phyloP scores from a whole-genome alignment of 1,140 invertebrate genomes.

The Caenorhabditis elegans region WBcel235 BX284602.5:8991501-8992000 shows the following conservation, averaged over 20 bases:
- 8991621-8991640: neutral
- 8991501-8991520: too few species aligned
- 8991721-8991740: too few species aligned
- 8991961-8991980: too few species aligned
- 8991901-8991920: neutral
- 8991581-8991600: too few species aligned
- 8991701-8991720: neutral
- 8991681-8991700: conserved; percentile 7
- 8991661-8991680: neutral
- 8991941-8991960: neutral
- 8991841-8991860: conserved; percentile 16
- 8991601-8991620: too few species aligned
- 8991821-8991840: neutral
- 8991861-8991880: neutral
- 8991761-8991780: neutral
- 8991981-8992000: neutral
- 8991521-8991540: too few species aligned
- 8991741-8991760: conserved; percentile 1
- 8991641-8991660: neutral
- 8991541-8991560: too few species aligned
- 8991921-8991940: neutral
- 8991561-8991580: too few species aligned
- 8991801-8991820: neutral
- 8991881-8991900: neutral
- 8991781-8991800: neutral